Base-by-base conservation (phyloP, 1,140 invertebrate species). In the Brachionus rubens region DNA sequence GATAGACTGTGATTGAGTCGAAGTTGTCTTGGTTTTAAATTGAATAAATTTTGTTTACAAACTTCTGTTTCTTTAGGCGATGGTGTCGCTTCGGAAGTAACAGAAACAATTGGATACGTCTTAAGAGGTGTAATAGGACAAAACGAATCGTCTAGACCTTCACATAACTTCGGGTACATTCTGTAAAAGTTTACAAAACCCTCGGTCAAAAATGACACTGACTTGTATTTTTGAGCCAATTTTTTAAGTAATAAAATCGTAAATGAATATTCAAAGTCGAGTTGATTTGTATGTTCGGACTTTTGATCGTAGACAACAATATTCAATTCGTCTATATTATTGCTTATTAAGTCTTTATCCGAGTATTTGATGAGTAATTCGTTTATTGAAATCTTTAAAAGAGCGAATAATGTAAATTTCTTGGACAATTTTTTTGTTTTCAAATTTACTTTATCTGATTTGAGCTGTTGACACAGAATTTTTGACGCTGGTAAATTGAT, bases 271-370 rank as follows among this genome's bases (percentile, higher is more conserved):
- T 48, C 68, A 3, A 50, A 48, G 46, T 54, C 50, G 0, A 72
- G 24, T 36, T 72, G 68, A 50, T 72, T 72, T 1, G 46, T 50
- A 36, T 72, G 68, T 30, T 72, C 68, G 5, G 68, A 50, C 30
- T 72, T 48, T 40, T 72, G 46, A 24, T 72, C 68, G 19, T 72
- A 72, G 4, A 72, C 68, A 21, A 72, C 68, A 40, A 72, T 72
- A 14, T 72, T 48, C 14, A 72, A 14, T 24, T 65, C 16, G 40
- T 65, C 24, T 43, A 21, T 52, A 24, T 36, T 72, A 14, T 10
- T 48, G 12, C 46, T 54, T 1, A 41, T 50, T 19, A 72, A 36
- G 19, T 72, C 68, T 16, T 40, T 19, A n/a, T 21, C 41, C 14
- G 50, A 50, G 33, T 72, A 40, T 40, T 30, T 72, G 2, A 72